phyloP scores from a whole-genome alignment of 2,888 invertebrate genomes.

The Thymelicus sylvestris region DNA sequence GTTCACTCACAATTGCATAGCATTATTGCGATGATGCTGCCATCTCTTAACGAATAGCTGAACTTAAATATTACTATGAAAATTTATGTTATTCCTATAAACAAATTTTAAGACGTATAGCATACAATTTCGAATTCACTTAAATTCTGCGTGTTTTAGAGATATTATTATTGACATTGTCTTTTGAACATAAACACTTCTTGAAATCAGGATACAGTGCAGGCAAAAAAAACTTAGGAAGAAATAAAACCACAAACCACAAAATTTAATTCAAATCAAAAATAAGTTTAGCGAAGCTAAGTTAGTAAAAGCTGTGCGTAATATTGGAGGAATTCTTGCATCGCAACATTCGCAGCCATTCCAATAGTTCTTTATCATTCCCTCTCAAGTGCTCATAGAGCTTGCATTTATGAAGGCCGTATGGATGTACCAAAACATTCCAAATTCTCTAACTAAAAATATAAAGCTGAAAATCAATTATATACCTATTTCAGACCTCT shows the following conservation, averaged over 20 bases:
- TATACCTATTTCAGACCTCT: no score
- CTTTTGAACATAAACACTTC: no score
- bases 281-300: not conserved
- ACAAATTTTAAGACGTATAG: no score
- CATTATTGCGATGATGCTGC: not conserved
- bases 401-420: not conserved
- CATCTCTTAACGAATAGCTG: slow-evolving; percentile 14
- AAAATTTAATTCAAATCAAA: not conserved
- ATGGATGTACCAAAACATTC: not conserved
- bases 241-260: no score
- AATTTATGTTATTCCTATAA: no score
- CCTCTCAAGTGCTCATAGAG: not conserved
- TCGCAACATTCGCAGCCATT: not conserved
- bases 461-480: no score
- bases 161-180: no score
- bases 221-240: not conserved
- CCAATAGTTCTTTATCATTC: not conserved
- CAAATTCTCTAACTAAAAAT: no score
- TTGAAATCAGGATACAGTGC: no score
- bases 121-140: no score
- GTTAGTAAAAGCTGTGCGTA: not conserved
- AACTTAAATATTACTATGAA: not conserved
- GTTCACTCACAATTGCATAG: no score
- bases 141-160: no score
- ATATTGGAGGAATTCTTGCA: not conserved